Evolutionary conservation across 2,113 vertebrate genomes (phyloP), one percentile per base, ranked within the genome.

Genomic region (Danionella cerebrum): DNA sequence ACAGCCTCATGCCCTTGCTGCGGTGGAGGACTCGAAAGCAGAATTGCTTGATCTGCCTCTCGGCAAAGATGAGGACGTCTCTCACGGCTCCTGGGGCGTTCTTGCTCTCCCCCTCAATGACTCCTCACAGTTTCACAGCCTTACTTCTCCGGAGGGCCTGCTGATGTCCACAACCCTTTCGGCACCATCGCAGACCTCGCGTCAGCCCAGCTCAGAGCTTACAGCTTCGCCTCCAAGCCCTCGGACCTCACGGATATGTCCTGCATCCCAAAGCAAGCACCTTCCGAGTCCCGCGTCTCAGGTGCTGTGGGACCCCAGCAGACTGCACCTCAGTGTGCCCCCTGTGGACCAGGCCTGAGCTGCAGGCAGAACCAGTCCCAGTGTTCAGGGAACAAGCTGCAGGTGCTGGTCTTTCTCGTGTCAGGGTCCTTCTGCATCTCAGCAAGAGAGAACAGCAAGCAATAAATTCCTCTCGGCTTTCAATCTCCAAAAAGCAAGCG

Each of bases 241-340:
- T 85, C 91, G 91, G 76, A 90, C 63, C 35, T 70, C 77, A 7
- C 13, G 69, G 39, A 44, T 66, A 16, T 78, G 88, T 89, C 51
- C 51, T 6, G 12, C 51, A 5, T 53, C 51, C 16, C 51, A 60
- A 91, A 83, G 92, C 89, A 89, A 93, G 90, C 71, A 88, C 91
- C 25, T 91, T 87, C 79, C 29, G 93, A 89, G 0, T 91, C 88
- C 80, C 90, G 90, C 89, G 92, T 85, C 88, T 94, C 83, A 89
- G 85, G 72, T 91, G 93, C 84, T 93, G 92, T 79, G 92, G 92
- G 87, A 93, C 93, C 76, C 92, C 92, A 69, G 91, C 92, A 83
- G 92, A 94, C 87, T 84, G 80, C 91, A 89, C 87, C 92, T 92
- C 85, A 94, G 91, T 75, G 91, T 91, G 59, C 91, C 91, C 78